Base-by-base conservation (phyloP, 2,113 vertebrate species). In the Sylvia atricapilla region DNA sequence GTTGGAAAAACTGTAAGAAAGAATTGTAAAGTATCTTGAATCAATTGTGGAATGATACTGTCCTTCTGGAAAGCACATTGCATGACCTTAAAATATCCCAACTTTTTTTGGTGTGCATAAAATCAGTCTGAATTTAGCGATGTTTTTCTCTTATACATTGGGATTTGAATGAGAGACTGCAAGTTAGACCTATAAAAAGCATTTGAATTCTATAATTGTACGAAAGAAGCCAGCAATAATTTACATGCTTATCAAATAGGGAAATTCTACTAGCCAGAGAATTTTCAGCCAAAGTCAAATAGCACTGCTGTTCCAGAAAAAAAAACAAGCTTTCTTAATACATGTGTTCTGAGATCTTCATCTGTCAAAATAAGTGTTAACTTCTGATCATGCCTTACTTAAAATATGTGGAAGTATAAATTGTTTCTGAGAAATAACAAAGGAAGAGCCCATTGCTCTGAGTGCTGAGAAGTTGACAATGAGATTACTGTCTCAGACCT, bases 121-220 rank as follows among this genome's bases (percentile, higher is more conserved):
- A 94, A 75, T 84, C 60, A 64, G 46, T 68, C 83, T 97, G 88
- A 91, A 87, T 90, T 94, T 93, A 92, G 69, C 60, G 58, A 31
- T 83, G 56, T 58, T 87, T 95, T 81, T 84, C 30, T 50, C 52
- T 93, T 83, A 64, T 18, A 18, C 35, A 7, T 62, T 93, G 56
- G 43, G 82, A 95, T 94, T 96, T 97, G 96, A 96, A 95, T 94
- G 91, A 83, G 87, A 64, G 20, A 30, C 21, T n/a, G 77, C 11
- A 67, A 67, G 75, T 84, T 46, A 86, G 81, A 93, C 72, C 75
- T 96, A 89, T 93, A 89, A 94, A 97, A 89, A 90, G 72, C 66
- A 76, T 95, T 96, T 90, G 87, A 92, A 94, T 86, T 84, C 30
- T 73, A 13, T 94, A 94, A 93, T 93, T 96, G 82, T 93, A 58